These are phyloP conservation scores for Antennarius striatus DNA, from an alignment of 2,113 vertebrate genomes.

Conservation along the genomic window DNA sequence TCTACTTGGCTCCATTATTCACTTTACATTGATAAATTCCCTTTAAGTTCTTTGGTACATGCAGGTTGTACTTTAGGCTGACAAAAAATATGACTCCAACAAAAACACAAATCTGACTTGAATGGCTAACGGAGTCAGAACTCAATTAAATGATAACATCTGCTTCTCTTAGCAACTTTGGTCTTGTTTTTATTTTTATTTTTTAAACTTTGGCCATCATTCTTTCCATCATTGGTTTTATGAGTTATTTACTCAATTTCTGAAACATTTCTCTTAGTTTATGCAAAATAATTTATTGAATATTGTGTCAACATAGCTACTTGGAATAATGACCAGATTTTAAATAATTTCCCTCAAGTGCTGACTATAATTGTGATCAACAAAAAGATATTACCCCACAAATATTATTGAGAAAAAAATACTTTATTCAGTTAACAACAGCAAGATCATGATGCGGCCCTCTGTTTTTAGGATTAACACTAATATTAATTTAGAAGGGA, in stretches of 20 bases:
- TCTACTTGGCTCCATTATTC: constrained; percentile 47
- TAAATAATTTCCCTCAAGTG: no score
- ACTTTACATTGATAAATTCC: constrained; percentile 47
- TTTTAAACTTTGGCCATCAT: background rate
- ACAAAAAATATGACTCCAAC: constrained; percentile 12
- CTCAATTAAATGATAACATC: background rate
- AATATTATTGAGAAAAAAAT: no score
- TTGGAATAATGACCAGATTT: no score
- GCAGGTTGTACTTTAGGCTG: constrained; percentile 25
- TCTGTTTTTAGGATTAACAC: no score
- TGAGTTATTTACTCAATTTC: background rate
- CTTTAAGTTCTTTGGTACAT: constrained; percentile 39
- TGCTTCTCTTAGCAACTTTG: background rate
- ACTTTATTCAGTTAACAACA: no score
- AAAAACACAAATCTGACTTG: constrained; percentile 24
- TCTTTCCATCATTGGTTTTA: background rate
- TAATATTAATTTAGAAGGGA: no score
- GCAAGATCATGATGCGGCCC: no score
- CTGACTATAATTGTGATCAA: no score
- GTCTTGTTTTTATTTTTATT: background rate
- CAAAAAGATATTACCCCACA: no score
- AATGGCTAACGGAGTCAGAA: constrained; percentile 1
- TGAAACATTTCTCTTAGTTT: background rate
- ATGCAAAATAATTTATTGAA: no score
- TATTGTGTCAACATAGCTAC: no score